Base-by-base conservation (phyloP, 2,797 vertebrate genomes). In the Chaetodon trifasciatus region DNA sequence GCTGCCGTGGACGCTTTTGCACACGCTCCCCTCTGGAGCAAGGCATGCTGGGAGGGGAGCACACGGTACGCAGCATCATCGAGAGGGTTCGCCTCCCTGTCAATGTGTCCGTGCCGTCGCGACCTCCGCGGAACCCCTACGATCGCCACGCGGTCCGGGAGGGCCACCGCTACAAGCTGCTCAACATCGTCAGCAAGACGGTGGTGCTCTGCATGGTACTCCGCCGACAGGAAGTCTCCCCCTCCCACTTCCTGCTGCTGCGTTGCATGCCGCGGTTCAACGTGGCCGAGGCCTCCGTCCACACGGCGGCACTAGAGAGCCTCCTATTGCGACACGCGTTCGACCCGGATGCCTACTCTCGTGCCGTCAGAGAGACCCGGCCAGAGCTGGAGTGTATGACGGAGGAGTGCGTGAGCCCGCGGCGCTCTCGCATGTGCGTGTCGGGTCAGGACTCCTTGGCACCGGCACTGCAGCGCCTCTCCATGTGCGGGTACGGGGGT, bases 151-250 rank as follows among this genome's bases (percentile, higher is more conserved):
- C 95, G 32, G 97, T 99, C 80, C 96, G 98, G 0, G 98, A 99
- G 91, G 98, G 98, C 32, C 98, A 99, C 90, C 96, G 98, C 93
- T 99, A 99, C 95, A 99, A 99, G 94, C 95, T 99, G 87, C 96
- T 99, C 67, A 96, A 98, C 95, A 99, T 99, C 89, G 97, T 99
- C 93, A 99, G 98, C 91, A 99, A 98, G 95, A 99, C 98, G 0
- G 98, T 99, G 89, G 98, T 99, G 75, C 93, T 99, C n/a, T 97
- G 98, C 90, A 96, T 98, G 93, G 96, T 98, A 39, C 95, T 99
- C 2, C 98, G 98, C 32, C 94, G 94, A 2, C 97, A 97, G 76
- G 96, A 96, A 82, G 96, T 97, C 19, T 96, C 95, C 2, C 98
- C 98, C 0, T 97, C 98, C 86, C 98, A 99, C 82, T 97, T 99